Conservation (phyloP, 2,113 vertebrate species). For the Phylloscopus trochiloides region DNA sequence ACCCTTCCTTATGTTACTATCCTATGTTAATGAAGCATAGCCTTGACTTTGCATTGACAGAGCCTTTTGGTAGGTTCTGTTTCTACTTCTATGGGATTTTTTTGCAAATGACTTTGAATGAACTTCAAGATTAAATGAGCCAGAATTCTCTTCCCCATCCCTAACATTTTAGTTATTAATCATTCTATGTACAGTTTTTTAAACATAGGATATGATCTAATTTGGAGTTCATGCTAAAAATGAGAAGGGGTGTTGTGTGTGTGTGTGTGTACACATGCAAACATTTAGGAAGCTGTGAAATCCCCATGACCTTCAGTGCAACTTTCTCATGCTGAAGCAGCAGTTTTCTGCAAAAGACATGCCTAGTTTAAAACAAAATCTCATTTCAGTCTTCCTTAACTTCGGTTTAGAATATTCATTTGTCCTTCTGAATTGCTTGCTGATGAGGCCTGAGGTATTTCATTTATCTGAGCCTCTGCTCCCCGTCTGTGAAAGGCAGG, state of each 20-base stretch:
- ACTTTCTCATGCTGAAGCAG: neutral
- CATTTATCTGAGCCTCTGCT: neutral
- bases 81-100: neutral
- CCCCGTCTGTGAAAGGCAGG: neutral
- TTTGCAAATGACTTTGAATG: neutral
- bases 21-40: neutral
- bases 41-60: neutral
- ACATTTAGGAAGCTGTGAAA: neutral
- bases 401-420: neutral
- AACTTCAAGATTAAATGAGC: conserved; percentile 18
- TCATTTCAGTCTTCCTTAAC: neutral
- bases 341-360: neutral
- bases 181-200: neutral
- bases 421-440: neutral
- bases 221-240: neutral
- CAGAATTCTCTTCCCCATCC: neutral
- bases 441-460: neutral
- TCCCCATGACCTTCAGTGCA: neutral
- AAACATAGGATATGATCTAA: neutral
- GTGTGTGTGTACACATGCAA: neutral
- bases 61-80: neutral
- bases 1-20: neutral
- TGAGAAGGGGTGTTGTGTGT: neutral
- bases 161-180: neutral
- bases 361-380: neutral